phyloP scores from a whole-genome alignment of 1,140 invertebrate genomes.

The Melitaea cinxia region DNA sequence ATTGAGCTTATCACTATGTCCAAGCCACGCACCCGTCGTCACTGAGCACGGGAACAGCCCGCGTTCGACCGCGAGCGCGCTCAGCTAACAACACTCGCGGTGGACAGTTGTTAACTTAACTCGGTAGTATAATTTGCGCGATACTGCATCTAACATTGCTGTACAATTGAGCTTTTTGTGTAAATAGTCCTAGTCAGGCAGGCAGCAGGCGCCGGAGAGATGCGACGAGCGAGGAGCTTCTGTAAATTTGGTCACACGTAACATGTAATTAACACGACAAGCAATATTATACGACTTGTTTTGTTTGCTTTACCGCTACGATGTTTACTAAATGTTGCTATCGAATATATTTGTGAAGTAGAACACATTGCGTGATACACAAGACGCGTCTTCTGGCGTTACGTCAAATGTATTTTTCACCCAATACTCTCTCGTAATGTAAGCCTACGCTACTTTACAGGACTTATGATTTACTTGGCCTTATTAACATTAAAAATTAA shows the following conservation, averaged over 20 bases:
- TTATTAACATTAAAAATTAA: constrained; percentile 69
- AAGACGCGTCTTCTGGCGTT: constrained; percentile 60
- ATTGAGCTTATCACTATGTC: constrained; percentile 34
- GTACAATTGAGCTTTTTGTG: constrained; percentile 80
- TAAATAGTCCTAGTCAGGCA: constrained; percentile 64
- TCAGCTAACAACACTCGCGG: constrained; percentile 44
- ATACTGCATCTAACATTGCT: constrained; percentile 79
- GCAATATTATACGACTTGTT: constrained; percentile 70
- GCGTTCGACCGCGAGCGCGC: constrained; percentile 41
- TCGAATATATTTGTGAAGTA: constrained; percentile 56
- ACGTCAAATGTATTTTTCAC: constrained; percentile 79
- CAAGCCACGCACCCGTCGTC: constrained; percentile 18
- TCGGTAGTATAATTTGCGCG: constrained; percentile 68
- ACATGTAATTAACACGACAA: constrained; percentile 78
- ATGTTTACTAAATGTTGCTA: constrained; percentile 75
- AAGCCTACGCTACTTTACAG: constrained; percentile 59
- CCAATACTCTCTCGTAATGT: constrained; percentile 75
- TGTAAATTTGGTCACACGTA: constrained; percentile 58
- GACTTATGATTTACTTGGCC: constrained; percentile 67
- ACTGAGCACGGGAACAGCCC: constrained; percentile 3
- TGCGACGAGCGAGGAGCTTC: constrained; percentile 48
- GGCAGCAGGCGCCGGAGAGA: constrained; percentile 50
- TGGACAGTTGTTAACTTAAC: constrained; percentile 64
- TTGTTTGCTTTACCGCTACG: constrained; percentile 80
- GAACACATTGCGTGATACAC: constrained; percentile 55